Evolutionary conservation across 2,888 invertebrate species (phyloP), one percentile per base, ranked within the genome.

Genomic region (Epinotia brunnichana): DNA sequence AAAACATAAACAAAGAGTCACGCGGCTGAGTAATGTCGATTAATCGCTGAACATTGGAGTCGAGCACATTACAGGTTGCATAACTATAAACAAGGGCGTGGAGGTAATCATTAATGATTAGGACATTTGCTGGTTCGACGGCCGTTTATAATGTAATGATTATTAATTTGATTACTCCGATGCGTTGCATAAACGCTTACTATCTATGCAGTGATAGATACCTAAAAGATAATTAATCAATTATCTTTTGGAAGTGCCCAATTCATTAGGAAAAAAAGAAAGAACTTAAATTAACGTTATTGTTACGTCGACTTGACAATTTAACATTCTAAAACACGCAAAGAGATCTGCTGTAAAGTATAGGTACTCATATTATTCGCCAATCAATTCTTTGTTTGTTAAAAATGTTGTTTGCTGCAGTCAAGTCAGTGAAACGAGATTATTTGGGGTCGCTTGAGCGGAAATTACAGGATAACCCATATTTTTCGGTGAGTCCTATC

Each of bases 11-110:
- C 53, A 63, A 53, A 63, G 53, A 53, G 53, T 39, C 64, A 64
- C 21, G 39, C 53, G 53, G 39, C 39, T 64, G 53, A 64, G 53
- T 64, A 53, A 64, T 54, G 39, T 19, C 21, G 44, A 67, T 67
- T 56, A 67, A 57, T 66, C n/a, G 17, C 3, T 67, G 44, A 57
- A 67, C 67, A 17, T 57, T 67, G 67, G 35, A 67, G 56, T 54
- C 63, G 13, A 44, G 56, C 48, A 24, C 39, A 41, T 53, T 64
- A 41, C 10, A 24, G 53, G 53, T 53, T 57, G 17, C 41, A 44
- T 44, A 56, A 67, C 17, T 7, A 24, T 44, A 24, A 24, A 67
- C 67, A 67, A 29, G 35, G 13, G 7, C 17, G 29, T 29, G 15
- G 15, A n/a, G 15, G 56, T 41, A 15, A 54, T n/a, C 19, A 4